Percentiles rank a stretch among this genome's conserved stretches.
These are phyloP conservation scores for Ichneumoninae sp. DNA, from an alignment of 2,888 invertebrate species.

Conservation along the genomic window DNA sequence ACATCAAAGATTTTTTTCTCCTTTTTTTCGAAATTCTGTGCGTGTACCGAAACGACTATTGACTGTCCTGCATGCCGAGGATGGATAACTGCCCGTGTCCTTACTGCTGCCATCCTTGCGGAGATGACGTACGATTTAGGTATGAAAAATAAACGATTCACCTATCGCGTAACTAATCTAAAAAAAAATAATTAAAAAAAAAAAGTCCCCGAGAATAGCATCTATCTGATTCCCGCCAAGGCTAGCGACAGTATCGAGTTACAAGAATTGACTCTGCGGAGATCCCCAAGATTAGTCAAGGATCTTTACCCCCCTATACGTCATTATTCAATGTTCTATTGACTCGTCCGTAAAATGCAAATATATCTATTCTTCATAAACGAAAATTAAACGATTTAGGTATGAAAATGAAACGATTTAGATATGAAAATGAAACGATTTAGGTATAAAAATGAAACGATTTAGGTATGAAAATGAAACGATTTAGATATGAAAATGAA, in stretches of 20 bases:
- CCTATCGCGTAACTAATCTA: constrained; percentile 6
- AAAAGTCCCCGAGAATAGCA: background rate
- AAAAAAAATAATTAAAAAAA: constrained; percentile 10
- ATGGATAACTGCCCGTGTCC: constrained; percentile 71
- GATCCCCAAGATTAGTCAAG: background rate
- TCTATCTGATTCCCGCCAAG: constrained; percentile 29
- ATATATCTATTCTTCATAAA: constrained; percentile 7
- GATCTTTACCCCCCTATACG: background rate
- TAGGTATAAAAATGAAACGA: no score
- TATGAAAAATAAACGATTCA: constrained; percentile 63
- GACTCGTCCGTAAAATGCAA: background rate
- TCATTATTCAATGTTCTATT: constrained; percentile 10
- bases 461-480: constrained; percentile 30
- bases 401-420: background rate
- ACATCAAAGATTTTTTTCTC: background rate
- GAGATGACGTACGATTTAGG: constrained; percentile 72
- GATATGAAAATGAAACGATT: no score
- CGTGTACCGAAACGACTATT: constrained; percentile 23
- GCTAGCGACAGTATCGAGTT: constrained; percentile 34
- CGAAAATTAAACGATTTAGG: background rate
- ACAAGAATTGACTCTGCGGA: constrained; percentile 25
- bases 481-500: constrained; percentile 68
- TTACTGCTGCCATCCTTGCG: constrained; percentile 68
- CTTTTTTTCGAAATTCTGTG: constrained; percentile 47
- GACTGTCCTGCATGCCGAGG: constrained; percentile 24